These are phyloP conservation scores for Dromas ardeola DNA, from an alignment of 2,113 vertebrate species.

Conservation along the genomic window DNA sequence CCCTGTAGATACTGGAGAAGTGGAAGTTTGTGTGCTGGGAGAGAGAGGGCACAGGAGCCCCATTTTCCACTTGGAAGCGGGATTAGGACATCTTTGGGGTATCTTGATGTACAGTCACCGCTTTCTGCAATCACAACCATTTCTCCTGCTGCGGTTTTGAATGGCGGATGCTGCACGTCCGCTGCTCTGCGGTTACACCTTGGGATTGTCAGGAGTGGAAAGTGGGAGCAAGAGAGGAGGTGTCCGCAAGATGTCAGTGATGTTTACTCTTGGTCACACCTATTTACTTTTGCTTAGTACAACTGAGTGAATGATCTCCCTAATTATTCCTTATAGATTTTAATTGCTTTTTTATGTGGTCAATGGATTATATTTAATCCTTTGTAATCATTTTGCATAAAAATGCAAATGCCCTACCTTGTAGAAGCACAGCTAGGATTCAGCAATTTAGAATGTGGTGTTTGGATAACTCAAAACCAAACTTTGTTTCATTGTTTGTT, in stretches of 20 bases:
- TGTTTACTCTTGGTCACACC: neutral
- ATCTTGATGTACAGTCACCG: neutral
- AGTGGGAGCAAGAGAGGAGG: neutral
- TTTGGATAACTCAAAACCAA: neutral
- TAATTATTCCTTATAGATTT: neutral
- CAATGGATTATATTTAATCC: neutral
- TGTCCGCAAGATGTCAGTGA: neutral
- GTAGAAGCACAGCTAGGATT: neutral
- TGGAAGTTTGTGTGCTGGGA: neutral
- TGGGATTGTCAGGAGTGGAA: neutral
- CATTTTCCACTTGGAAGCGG: neutral
- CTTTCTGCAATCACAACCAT: neutral
- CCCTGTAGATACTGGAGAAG: neutral
- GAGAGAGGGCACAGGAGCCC: neutral
- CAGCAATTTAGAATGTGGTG: neutral
- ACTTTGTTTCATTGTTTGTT: neutral
- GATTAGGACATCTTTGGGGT: neutral
- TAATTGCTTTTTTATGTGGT: neutral
- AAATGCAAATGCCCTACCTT: neutral
- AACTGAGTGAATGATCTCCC: neutral
- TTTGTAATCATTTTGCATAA: neutral
- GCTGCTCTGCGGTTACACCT: neutral
- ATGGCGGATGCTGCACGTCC: neutral
- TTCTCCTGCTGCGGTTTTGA: neutral
- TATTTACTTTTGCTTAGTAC: neutral